Conservation (phyloP, 92 coral and sea anemone genomes). For the Porites cylindrica region DNA sequence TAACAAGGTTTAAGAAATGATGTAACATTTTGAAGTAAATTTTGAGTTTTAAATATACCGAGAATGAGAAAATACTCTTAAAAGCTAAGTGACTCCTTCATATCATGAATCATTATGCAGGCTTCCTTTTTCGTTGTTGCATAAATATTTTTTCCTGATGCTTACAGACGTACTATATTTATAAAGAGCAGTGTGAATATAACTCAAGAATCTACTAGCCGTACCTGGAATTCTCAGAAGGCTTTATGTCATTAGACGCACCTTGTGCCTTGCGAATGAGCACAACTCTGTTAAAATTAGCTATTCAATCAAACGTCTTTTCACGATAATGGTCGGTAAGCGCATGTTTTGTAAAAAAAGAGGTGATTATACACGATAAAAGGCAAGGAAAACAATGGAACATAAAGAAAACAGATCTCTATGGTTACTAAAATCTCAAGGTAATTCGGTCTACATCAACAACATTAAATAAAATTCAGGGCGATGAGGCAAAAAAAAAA, state of each 20-base stretch:
- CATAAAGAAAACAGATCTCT: background rate
- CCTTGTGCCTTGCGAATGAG: background rate
- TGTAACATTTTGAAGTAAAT: no score
- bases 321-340: slow-evolving; percentile 15
- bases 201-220: background rate
- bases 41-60: no score
- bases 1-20: background rate
- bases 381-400: slow-evolving; percentile 44
- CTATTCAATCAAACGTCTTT: slow-evolving; percentile 12
- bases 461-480: background rate
- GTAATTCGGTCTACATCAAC: background rate
- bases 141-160: background rate
- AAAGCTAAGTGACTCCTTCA: no score
- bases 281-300: slow-evolving; percentile 3
- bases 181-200: background rate
- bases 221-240: slow-evolving; percentile 15
- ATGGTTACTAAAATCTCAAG: background rate
- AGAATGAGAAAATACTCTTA: background rate
- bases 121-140: background rate
- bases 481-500: background rate
- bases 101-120: background rate
- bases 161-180: background rate
- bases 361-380: slow-evolving; percentile 34
- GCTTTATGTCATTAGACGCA: no score
- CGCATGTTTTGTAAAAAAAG: slow-evolving; percentile 43